Conservation (phyloP, 2,797 vertebrate species). For the Erithacus rubecula region DNA sequence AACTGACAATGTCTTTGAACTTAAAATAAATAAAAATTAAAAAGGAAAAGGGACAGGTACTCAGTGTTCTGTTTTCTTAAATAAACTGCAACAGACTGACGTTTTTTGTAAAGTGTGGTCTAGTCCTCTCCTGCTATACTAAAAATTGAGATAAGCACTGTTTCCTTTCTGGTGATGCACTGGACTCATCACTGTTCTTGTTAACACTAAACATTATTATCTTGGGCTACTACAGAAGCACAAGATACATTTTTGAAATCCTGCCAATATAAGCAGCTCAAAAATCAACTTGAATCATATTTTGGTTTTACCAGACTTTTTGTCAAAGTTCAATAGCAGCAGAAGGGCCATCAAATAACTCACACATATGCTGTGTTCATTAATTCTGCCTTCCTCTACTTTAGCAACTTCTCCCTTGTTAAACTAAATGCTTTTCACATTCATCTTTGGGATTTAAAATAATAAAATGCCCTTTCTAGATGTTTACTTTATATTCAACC, state of each 20-base stretch:
- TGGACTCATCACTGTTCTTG: background rate
- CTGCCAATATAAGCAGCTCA: background rate
- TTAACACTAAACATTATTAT: background rate
- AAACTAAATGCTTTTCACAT: background rate
- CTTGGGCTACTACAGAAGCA: background rate
- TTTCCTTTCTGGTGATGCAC: background rate
- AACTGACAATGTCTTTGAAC: background rate
- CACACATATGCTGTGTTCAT: fast-evolving
- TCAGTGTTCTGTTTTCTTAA: background rate
- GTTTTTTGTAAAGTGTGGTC: background rate
- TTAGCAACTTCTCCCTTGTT: background rate
- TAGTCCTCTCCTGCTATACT: background rate
- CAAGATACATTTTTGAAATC: background rate
- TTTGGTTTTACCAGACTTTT: background rate
- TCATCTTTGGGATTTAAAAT: background rate
- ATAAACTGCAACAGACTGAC: background rate
- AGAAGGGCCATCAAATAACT: background rate
- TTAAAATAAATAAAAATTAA: background rate
- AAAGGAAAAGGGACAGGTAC: background rate
- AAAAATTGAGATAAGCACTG: background rate
- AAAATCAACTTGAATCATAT: background rate
- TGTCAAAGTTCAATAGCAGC: background rate
- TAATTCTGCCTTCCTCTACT: background rate
- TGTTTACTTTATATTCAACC: background rate
- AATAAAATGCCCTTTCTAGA: background rate